Evolutionary conservation across 1,140 invertebrate species (phyloP).

Genomic region (Aphidius ervi): DNA sequence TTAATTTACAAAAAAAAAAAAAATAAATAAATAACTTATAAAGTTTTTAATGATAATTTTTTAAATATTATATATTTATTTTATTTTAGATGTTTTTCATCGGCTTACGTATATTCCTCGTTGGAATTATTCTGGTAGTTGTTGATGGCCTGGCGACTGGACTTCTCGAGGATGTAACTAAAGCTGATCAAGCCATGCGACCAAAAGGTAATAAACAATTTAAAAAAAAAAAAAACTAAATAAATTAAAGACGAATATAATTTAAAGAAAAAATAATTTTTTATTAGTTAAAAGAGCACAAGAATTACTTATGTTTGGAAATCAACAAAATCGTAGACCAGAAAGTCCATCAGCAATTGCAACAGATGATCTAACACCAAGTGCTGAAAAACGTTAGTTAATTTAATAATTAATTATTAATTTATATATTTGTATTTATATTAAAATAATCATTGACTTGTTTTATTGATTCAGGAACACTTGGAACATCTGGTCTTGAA

Average conservation of each 20-base stretch:
- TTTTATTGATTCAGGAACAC: conserved; percentile 24
- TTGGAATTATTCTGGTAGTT: conserved; percentile 27
- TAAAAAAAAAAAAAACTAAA: not conserved
- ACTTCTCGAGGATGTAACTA: conserved; percentile 31
- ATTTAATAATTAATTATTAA: no score
- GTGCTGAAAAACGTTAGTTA: conserved; percentile 40
- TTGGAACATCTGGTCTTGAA: conserved; percentile 32
- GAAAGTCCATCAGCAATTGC: conserved; percentile 26
- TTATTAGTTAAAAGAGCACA: conserved; percentile 46
- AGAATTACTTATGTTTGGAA: conserved; percentile 50
- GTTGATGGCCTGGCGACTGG: conserved; percentile 31
- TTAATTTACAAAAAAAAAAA: no score
- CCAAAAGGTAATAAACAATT: conserved; percentile 34
- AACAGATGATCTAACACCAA: conserved; percentile 26
- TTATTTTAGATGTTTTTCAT: conserved; percentile 31
- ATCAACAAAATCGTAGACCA: conserved; percentile 46
- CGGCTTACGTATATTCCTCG: conserved; percentile 30
- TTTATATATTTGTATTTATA: no score
- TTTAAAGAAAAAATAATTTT: not conserved
- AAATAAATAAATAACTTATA: no score
- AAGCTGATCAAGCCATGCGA: conserved; percentile 32
- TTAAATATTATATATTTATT: no score
- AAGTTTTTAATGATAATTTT: no score
- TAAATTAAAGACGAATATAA: not conserved
- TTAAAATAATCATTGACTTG: conserved; percentile 5